phyloP scores from a whole-genome alignment of 2,797 vertebrate species.

The Lepilemur septentrionalis region DNA sequence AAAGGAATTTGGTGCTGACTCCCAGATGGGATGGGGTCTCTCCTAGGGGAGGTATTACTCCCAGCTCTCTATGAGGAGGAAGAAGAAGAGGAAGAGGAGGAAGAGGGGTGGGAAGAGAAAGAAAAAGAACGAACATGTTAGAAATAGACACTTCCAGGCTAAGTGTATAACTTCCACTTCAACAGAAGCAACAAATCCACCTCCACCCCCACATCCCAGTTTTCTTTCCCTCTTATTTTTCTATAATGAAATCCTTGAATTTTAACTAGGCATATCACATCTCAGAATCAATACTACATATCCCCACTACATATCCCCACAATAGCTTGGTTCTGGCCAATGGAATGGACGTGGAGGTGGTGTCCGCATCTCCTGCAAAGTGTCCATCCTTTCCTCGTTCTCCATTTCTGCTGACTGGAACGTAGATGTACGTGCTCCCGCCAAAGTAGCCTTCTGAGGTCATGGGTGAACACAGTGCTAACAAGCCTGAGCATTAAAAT shows the following conservation, averaged over 20 bases:
- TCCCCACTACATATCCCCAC: no score
- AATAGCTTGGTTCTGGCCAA: background rate
- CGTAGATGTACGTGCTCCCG: accelerated
- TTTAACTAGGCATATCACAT: background rate
- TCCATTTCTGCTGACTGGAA: background rate
- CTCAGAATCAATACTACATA: background rate
- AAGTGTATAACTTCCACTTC: background rate
- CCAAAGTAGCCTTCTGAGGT: background rate
- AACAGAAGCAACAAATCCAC: background rate
- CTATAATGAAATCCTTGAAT: background rate
- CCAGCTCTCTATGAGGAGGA: slow-evolving; percentile 78
- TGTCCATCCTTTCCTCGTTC: background rate
- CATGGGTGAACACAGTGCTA: background rate
- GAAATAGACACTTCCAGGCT: background rate
- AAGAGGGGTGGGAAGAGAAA: background rate
- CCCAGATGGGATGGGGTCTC: background rate
- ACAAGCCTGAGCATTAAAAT: background rate
- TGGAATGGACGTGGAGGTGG: background rate
- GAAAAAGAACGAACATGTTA: background rate
- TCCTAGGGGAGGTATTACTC: slow-evolving; percentile 76
- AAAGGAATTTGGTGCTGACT: background rate
- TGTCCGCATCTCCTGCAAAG: background rate
- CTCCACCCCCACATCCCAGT: background rate
- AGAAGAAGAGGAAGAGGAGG: slow-evolving; percentile 52
- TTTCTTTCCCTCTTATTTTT: background rate